phyloP scores from a whole-genome alignment of 2,113 vertebrate species.

The Parus major region DNA sequence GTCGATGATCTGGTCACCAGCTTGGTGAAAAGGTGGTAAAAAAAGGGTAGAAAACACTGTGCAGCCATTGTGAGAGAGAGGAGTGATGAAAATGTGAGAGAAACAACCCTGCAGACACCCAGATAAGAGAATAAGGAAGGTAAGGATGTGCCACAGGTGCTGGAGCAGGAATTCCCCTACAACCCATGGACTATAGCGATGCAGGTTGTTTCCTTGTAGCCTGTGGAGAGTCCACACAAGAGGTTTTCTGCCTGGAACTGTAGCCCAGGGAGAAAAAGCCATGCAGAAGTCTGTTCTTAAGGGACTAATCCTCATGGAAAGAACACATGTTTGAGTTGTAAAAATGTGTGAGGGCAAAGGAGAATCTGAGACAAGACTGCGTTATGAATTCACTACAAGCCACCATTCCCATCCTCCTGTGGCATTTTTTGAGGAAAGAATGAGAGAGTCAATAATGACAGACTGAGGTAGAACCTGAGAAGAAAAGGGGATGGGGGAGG shows the following conservation, averaged over 20 bases:
- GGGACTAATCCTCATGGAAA: not conserved
- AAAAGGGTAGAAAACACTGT: not conserved
- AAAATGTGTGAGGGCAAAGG: not conserved
- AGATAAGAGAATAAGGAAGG: not conserved
- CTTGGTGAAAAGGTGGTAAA: not conserved
- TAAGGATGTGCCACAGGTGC: not conserved
- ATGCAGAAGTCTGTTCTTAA: not conserved
- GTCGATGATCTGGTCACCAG: too few species aligned
- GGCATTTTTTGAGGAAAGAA: not conserved
- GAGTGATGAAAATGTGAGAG: not conserved
- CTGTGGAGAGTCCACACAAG: not conserved
- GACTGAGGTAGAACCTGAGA: not conserved
- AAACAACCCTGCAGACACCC: not conserved
- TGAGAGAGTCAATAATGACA: not conserved
- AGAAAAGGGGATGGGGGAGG: rapidly evolving
- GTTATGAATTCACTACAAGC: not conserved
- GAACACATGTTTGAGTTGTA: too few species aligned
- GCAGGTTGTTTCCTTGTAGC: not conserved
- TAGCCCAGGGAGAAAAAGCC: not conserved
- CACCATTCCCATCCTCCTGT: not conserved
- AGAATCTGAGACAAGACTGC: not conserved
- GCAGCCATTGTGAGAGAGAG: not conserved
- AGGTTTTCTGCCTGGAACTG: not conserved
- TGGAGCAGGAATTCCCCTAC: not conserved
- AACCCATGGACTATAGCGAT: not conserved